phyloP scores from a whole-genome alignment of 2,888 invertebrate species.

The Apamea monoglypha region DNA sequence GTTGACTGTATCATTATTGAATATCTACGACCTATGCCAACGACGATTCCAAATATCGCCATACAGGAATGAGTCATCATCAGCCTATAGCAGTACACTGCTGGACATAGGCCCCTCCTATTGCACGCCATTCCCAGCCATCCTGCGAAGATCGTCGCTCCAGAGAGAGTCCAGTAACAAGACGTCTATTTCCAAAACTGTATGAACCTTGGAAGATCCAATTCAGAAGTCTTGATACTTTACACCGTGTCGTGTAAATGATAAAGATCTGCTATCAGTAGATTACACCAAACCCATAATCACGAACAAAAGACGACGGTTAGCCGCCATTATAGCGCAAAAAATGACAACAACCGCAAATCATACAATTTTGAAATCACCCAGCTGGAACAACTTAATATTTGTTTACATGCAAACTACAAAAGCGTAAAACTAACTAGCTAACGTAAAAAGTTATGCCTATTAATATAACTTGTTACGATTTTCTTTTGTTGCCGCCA shows the following conservation, averaged over 20 bases:
- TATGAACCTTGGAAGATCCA: neutral
- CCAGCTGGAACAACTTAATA: slow-evolving; percentile 48
- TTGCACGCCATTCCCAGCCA: too few relatives aligned
- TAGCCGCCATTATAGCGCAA: slow-evolving; percentile 67
- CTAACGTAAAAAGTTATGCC: slow-evolving; percentile 60
- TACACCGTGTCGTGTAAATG: neutral
- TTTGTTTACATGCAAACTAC: slow-evolving; percentile 44
- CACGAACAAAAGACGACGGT: slow-evolving; percentile 59
- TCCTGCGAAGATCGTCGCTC: too few relatives aligned
- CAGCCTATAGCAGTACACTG: too few relatives aligned
- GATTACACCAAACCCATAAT: slow-evolving; percentile 37
- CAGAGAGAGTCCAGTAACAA: neutral
- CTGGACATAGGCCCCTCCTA: too few relatives aligned
- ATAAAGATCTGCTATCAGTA: slow-evolving; percentile 37
- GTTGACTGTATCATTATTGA: too few relatives aligned
- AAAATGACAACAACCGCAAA: slow-evolving; percentile 67
- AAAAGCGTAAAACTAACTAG: slow-evolving; percentile 42
- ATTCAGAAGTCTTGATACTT: neutral
- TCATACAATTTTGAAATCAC: slow-evolving; percentile 72
- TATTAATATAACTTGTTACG: slow-evolving; percentile 59
- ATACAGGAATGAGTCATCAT: too few relatives aligned
- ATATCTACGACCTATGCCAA: too few relatives aligned
- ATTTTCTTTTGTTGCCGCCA: slow-evolving; percentile 69
- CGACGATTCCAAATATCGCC: too few relatives aligned
- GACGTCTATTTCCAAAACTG: neutral